phyloP scores from a whole-genome alignment of 2,797 vertebrate genomes.

The Syngnathus rostellatus region DNA sequence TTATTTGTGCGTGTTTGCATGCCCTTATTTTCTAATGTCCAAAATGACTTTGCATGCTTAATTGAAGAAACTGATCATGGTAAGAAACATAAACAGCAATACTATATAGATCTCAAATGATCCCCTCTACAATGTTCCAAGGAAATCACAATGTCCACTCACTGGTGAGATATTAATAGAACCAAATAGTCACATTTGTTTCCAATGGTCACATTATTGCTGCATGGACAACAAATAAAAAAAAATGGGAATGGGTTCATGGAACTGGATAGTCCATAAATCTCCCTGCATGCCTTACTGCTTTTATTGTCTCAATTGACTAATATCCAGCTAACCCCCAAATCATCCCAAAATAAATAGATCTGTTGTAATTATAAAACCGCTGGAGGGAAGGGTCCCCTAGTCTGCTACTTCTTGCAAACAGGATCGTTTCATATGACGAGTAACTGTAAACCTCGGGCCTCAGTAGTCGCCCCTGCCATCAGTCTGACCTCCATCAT shows the following conservation, averaged over 20 bases:
- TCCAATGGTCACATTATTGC: background rate
- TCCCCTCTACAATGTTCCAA: too few species aligned
- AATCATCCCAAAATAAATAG: background rate
- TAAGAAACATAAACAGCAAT: too few species aligned
- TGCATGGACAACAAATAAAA: background rate
- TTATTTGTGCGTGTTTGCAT: constrained; percentile 33
- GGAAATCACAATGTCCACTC: too few species aligned
- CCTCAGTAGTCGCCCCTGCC: constrained; percentile 16
- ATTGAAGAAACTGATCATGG: constrained; percentile 16
- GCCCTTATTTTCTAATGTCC: constrained; percentile 27
- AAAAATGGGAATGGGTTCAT: background rate
- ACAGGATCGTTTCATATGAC: constrained; percentile 17
- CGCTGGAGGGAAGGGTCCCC: background rate
- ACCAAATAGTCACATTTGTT: too few species aligned
- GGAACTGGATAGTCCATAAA: background rate
- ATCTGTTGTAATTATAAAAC: background rate
- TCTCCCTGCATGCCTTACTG: background rate
- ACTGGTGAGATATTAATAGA: too few species aligned
- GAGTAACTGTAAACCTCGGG: constrained; percentile 19
- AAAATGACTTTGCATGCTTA: constrained; percentile 27
- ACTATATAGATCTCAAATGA: too few species aligned
- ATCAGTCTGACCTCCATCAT: constrained; percentile 33
- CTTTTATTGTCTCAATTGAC: background rate
- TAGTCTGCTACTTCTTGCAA: constrained; percentile 11
- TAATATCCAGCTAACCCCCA: background rate